Percentiles rank a stretch among this genome's conserved stretches.
These are phyloP conservation scores for Amphiprion clarkii DNA, from an alignment of 2,797 vertebrate genomes.

Conservation along the genomic window DNA sequence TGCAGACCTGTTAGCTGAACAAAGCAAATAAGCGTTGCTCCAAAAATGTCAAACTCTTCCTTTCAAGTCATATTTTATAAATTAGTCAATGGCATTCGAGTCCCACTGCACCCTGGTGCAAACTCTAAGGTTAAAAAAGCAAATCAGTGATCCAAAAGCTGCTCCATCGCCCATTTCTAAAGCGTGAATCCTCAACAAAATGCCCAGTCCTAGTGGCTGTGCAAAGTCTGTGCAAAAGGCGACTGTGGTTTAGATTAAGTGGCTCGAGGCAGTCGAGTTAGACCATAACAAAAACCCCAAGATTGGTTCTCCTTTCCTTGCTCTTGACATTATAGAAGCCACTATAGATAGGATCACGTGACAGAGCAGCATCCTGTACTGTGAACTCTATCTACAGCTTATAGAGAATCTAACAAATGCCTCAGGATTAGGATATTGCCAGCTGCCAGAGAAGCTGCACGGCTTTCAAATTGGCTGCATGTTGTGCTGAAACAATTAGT, in stretches of 20 bases:
- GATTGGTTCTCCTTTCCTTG: constrained; percentile 14
- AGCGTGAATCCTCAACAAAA: constrained; percentile 17
- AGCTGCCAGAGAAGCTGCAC: background rate
- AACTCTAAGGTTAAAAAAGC: constrained; percentile 5
- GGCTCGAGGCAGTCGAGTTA: background rate
- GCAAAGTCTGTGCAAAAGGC: background rate
- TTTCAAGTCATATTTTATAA: constrained; percentile 12
- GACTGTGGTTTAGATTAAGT: constrained; percentile 37
- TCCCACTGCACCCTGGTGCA: constrained; percentile 24
- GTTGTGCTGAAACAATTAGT: background rate
- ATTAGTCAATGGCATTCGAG: background rate
- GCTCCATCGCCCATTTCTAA: constrained; percentile 39
- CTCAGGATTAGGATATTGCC: constrained; percentile 18
- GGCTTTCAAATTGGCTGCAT: background rate
- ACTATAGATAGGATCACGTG: background rate
- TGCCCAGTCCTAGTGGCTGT: background rate
- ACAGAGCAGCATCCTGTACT: constrained; percentile 6
- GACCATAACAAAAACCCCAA: background rate
- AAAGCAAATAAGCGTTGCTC: background rate
- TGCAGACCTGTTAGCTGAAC: background rate
- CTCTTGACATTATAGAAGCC: constrained; percentile 12
- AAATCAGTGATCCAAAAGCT: constrained; percentile 12
- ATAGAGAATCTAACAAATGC: background rate
- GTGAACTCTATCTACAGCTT: background rate
- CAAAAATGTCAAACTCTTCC: constrained; percentile 17